Base-by-base conservation (phyloP, 2,888 invertebrate species). In the Polydrusus cervinus region DNA sequence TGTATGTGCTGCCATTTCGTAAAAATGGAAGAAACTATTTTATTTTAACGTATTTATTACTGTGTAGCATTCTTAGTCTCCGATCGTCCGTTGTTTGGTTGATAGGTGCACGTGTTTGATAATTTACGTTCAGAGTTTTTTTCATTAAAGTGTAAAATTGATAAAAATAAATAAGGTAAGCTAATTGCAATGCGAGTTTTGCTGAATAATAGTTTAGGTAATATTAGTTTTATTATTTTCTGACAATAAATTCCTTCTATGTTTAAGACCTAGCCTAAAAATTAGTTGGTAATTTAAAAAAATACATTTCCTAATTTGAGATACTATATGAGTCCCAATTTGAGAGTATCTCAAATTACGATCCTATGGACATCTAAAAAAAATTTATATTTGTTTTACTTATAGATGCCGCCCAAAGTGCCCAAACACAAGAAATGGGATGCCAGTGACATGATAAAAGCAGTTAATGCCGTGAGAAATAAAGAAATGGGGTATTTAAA, bases 401-500 rank as follows among this genome's bases (percentile, higher is more conserved):
- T 62, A 2, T 11, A 18, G 18, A 45, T 45, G 43, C 43, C 62
- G 11, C 43, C 16, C 9, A 61, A 61, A 61, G 18, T 45, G 11
- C 43, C 16, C 9, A 61, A 61, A 61, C 38, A 61, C 18, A 64
- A 45, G 30, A 49, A 65, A 65, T 65, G 65, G 34, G 16, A 65
- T 34, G 11, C 20, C 8, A 38, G 16, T 5, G 49, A 47, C n/a
- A 65, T 51, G 49, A 65, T 49, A 45, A 51, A 13, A 30, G 65
- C 49, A 25, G 25, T 49, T 7, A 49, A 65, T 14, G 49, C 49
- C 5, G 34, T 65, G 25, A 25, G 47, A 20, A 65, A 49, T 30
- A 49, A 65, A 65, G 9, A 65, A 16, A 65, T 65, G 51, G 51
- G 72, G 13, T 72, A 72, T 66, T 43, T 60, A 20, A 61, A 45